phyloP scores from a whole-genome alignment of 2,113 vertebrate species.

The Calonectris borealis region DNA sequence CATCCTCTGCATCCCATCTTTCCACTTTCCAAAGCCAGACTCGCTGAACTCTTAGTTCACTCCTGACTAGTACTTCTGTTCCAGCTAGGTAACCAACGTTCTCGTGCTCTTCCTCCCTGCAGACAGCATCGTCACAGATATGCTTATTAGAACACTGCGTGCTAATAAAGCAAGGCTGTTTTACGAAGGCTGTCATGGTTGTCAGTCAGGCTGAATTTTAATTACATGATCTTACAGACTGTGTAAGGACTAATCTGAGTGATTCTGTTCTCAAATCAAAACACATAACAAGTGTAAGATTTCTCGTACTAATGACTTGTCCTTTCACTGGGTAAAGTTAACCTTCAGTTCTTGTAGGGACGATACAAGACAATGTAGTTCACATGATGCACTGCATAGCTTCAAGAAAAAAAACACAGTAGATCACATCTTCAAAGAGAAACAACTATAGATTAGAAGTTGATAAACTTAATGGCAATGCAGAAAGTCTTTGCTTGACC shows the following conservation, averaged over 20 bases:
- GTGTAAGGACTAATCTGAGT: background rate
- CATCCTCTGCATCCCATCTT: background rate
- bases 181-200: background rate
- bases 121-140: fast-evolving
- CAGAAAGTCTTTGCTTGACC: background rate
- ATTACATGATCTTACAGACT: background rate
- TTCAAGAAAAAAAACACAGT: background rate
- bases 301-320: background rate
- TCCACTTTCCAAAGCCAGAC: background rate
- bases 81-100: background rate
- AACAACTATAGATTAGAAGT: background rate
- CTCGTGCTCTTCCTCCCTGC: background rate
- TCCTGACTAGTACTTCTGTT: background rate
- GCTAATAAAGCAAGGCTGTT: background rate
- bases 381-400: background rate
- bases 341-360: background rate
- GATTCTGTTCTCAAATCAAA: background rate
- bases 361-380: background rate
- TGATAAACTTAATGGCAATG: background rate
- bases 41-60: fast-evolving
- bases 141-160: fast-evolving
- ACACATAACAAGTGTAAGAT: background rate
- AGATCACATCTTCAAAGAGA: background rate
- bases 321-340: background rate
- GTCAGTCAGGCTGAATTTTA: background rate